Conservation (phyloP, 1,140 invertebrate genomes). For the Gryon sp. region DNA sequence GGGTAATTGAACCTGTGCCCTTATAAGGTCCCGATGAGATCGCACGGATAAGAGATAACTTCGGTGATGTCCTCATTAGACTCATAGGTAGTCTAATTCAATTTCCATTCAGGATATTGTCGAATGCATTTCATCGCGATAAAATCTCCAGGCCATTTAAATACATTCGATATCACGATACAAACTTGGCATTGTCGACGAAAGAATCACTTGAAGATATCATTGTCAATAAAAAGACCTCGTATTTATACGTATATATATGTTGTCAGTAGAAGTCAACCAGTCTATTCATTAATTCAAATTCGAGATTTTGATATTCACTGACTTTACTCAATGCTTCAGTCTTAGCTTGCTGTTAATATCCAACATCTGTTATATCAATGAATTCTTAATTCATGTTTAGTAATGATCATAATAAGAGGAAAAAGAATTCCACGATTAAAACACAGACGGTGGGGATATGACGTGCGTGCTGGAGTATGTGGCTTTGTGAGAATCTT, state of each 20-base stretch:
- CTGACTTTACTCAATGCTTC: conserved; percentile 6
- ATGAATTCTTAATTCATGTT: conserved; percentile 43
- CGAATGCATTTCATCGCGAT: conserved; percentile 31
- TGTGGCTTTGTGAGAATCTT: conserved; percentile 58
- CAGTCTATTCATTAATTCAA: conserved; percentile 14
- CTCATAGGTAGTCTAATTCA: conserved; percentile 43
- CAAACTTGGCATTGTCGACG: conserved; percentile 26
- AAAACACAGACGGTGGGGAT: conserved; percentile 17
- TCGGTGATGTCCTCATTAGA: conserved; percentile 55
- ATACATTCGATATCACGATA: conserved; percentile 22
- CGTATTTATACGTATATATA: too few species aligned
- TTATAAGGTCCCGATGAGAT: conserved; percentile 57
- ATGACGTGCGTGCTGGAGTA: conserved; percentile 53
- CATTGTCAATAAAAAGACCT: conserved; percentile 37
- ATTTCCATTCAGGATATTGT: conserved; percentile 51
- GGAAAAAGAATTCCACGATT: conserved; percentile 22
- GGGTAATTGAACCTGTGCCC: conserved; percentile 47
- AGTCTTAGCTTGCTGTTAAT: conserved; percentile 5
- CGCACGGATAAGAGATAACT: conserved; percentile 49
- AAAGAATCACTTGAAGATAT: conserved; percentile 10
- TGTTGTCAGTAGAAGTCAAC: conserved; percentile 1
- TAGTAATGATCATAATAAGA: conserved; percentile 36
- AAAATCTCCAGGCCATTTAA: conserved; percentile 43
- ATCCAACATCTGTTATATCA: conserved; percentile 20
- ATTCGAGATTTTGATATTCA: background rate